Conservation (phyloP, 2,797 vertebrate genomes). For the Trachops cirrhosus region DNA sequence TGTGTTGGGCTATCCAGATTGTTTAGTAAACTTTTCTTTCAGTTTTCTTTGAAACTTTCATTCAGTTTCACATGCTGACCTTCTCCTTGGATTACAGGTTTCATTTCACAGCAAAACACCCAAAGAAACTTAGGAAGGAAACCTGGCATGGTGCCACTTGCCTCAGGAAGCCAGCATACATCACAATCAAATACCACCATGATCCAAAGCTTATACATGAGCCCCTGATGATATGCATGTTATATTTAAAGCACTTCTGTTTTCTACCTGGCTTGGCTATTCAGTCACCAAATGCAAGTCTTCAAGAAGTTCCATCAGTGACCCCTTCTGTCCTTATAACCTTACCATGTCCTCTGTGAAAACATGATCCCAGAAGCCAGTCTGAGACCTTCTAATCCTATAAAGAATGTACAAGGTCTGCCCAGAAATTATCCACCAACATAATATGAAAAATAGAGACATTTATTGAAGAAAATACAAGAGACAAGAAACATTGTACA, state of each 20-base stretch:
- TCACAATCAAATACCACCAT: background rate
- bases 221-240: background rate
- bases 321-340: background rate
- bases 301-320: background rate
- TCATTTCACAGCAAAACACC: slow-evolving; percentile 12
- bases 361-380: background rate
- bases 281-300: background rate
- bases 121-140: slow-evolving; percentile 15
- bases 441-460: background rate
- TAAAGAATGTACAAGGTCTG: background rate
- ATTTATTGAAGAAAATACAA: background rate
- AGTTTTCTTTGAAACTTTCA: background rate
- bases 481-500: background rate
- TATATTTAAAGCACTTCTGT: background rate
- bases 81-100: background rate
- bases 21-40: background rate
- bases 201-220: background rate
- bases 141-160: background rate
- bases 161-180: background rate
- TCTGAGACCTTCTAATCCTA: background rate
- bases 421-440: background rate
- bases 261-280: background rate
- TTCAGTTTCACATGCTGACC: background rate
- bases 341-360: background rate
- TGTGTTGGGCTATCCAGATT: background rate